Base-by-base conservation (phyloP, 2,888 invertebrate genomes). In the Polydrusus tereticollis region DNA sequence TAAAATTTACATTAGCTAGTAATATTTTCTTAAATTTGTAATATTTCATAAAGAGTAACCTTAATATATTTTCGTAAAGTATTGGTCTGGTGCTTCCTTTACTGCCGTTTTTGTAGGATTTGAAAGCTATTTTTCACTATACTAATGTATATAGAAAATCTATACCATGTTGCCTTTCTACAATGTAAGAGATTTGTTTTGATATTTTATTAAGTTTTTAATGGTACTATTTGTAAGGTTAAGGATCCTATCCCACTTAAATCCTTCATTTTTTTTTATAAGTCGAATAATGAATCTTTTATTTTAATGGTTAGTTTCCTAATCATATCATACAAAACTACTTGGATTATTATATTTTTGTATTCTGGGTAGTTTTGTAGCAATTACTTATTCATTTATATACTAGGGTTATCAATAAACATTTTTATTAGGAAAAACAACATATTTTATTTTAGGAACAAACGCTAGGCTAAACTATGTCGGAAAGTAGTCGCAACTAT, bases 121-220 rank as follows among this genome's bases (percentile, higher is more conserved):
- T 14, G 26, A 29, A 65, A 62, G 6, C 52, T 73, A 73, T 73
- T 73, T 65, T 65, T 43, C 57, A 57, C 23, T 62, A 60, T 52
- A 33, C 38, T 62, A 45, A 60, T 79, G 77, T 80, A 80, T 78
- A 79, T 79, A 79, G 72, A 41, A 76, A 75, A 74, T 77, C 76
- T 80, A 79, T 79, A 81, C 82, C 82, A 80, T 77, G 81, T 80
- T 82, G 82, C 82, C 82, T 82, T 82, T 78, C 79, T 77, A 67
- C 77, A 76, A 73, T 76, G 69, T 77, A 77, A 76, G 76, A 80
- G 77, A 78, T 79, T 82, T 82, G n/a, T 80, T 78, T 80, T 81
- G 80, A 81, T 80, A 81, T 47, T 70, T 59, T 55, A 55, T 55
- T 55, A 55, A 55, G 52, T 55, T 64, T 47, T n/a, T 64, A 59